A percentile compares a stretch with the other conserved stretches of the same genome.
Evolutionary conservation across 2,797 vertebrate species (phyloP).

Genomic region (Argya squamiceps): DNA sequence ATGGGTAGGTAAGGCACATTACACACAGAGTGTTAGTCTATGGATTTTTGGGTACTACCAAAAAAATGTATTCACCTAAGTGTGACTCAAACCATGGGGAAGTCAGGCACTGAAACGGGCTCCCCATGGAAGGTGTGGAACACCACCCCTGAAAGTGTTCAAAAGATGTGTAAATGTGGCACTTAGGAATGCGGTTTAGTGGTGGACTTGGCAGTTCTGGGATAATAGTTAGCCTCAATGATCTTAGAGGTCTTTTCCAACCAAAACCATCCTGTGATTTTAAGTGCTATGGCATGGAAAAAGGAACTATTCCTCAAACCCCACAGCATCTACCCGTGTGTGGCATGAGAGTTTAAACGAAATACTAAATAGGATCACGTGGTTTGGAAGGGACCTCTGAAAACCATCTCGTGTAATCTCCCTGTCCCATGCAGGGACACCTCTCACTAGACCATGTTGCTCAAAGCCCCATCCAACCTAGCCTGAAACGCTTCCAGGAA

Average conservation of each 20-base stretch:
- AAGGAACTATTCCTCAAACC: not conserved
- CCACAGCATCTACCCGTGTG: not conserved
- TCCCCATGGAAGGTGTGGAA: not conserved
- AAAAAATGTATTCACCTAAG: not conserved
- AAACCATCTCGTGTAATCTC: not conserved
- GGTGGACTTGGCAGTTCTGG: not conserved
- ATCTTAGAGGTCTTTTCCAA: not conserved
- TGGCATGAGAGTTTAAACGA: rapidly evolving
- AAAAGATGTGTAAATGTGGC: not conserved
- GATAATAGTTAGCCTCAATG: not conserved
- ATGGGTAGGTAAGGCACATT: not conserved
- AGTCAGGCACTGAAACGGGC: not conserved
- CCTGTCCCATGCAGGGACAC: not conserved
- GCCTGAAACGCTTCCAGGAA: not conserved
- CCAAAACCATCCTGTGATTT: not conserved
- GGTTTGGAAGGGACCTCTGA: not conserved
- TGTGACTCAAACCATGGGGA: not conserved
- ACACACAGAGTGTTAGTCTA: not conserved
- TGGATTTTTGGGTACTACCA: not conserved
- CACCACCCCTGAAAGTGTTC: not conserved
- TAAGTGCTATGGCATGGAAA: not conserved
- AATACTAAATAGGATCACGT: not conserved
- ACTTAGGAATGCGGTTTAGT: not conserved
- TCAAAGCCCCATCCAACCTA: not conserved
- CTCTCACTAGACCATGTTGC: not conserved